Percentiles rank a stretch among this genome's conserved stretches.
Conservation (phyloP, 2,888 invertebrate species). For the Onthophagus sagittarius region DNA sequence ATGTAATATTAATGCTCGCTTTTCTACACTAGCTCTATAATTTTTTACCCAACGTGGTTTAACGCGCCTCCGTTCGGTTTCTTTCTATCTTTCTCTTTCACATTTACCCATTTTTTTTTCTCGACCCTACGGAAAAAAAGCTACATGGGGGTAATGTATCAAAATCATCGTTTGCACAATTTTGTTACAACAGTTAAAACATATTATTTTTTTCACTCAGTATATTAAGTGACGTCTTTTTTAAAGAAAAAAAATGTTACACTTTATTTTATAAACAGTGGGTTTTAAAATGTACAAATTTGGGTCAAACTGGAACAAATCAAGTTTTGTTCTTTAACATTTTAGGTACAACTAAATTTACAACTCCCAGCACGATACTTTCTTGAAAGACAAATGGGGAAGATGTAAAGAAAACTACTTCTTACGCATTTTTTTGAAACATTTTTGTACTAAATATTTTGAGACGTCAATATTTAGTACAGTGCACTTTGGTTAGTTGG, state of each 20-base stretch:
- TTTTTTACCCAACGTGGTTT: constrained; percentile 25
- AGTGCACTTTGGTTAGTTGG: no score
- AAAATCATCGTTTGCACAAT: neutral
- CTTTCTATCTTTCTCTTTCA: neutral
- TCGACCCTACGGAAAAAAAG: neutral
- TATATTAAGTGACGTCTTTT: no score
- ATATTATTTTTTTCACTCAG: neutral
- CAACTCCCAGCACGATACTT: no score
- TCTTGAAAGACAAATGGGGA: no score
- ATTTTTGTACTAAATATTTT: no score
- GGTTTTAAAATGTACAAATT: neutral
- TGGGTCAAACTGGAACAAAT: neutral
- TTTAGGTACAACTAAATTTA: no score
- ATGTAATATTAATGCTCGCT: constrained; percentile 35
- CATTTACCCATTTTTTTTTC: neutral
- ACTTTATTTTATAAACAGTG: neutral
- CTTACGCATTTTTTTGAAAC: no score
- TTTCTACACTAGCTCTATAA: constrained; percentile 28
- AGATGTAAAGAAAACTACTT: no score
- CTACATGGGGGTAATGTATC: neutral
- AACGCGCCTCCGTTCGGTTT: constrained; percentile 29
- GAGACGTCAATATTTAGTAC: no score
- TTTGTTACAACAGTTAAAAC: neutral
- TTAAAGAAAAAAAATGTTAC: neutral
- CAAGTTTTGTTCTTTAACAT: neutral